Evolutionary conservation across 2,888 invertebrate genomes (phyloP).

Genomic region (Cacoxenus indagator): DNA sequence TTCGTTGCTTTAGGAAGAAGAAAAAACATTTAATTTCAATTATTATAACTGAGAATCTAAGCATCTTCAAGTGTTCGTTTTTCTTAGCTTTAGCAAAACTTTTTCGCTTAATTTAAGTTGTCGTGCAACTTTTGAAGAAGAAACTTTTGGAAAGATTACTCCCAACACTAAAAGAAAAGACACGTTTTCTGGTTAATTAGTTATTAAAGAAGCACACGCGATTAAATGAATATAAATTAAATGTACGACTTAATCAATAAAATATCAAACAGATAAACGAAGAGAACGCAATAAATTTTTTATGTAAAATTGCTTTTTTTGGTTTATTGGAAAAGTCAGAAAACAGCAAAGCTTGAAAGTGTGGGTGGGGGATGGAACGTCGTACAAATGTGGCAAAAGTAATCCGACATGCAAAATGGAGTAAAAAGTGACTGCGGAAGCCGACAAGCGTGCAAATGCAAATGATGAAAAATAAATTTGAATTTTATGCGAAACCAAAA

Average conservation of each 20-base stretch:
- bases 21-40: background rate
- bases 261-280: background rate
- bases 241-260: background rate
- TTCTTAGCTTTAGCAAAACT: background rate
- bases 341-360: no score
- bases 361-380: background rate
- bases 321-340: no score
- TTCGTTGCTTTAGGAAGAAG: no score
- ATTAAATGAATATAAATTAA: background rate
- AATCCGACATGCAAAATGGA: background rate
- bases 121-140: background rate
- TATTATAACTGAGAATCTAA: no score
- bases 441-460: background rate
- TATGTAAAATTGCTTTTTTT: background rate
- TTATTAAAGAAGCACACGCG: background rate
- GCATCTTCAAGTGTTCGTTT: background rate
- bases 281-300: background rate
- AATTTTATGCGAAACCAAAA: background rate
- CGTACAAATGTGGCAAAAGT: background rate
- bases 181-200: background rate
- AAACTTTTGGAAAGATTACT: background rate
- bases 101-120: background rate
- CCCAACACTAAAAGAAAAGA: background rate
- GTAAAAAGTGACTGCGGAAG: background rate
- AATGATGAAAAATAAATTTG: background rate